phyloP scores from a whole-genome alignment of 2,113 vertebrate genomes.

The Psittacula cyanocephala region DNA sequence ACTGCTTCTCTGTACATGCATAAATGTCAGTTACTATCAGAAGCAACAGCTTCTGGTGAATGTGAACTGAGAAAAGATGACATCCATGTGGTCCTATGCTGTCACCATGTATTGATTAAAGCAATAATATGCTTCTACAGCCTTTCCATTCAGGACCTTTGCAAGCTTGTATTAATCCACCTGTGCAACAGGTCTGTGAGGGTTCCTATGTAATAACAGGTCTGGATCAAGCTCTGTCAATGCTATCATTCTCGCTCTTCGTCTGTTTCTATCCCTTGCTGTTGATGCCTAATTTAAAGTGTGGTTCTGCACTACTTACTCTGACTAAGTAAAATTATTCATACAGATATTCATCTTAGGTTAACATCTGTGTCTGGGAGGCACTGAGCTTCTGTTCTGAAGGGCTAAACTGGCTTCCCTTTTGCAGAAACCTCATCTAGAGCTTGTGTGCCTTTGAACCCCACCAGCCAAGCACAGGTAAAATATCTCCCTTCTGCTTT shows the following conservation, averaged over 20 bases:
- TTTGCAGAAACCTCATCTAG: not conserved
- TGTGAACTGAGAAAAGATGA: not conserved
- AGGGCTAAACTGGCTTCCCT: not conserved
- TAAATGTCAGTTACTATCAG: fast-evolving
- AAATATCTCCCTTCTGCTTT: not conserved
- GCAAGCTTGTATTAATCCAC: not conserved
- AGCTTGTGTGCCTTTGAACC: not conserved
- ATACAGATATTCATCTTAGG: not conserved
- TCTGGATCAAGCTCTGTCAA: not conserved
- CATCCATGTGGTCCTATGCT: not conserved
- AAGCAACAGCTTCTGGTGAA: not conserved
- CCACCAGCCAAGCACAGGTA: not conserved
- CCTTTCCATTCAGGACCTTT: not conserved
- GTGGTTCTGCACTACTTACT: not conserved
- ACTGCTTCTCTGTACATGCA: fast-evolving
- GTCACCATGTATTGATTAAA: not conserved
- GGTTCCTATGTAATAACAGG: not conserved
- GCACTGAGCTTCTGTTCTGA: not conserved
- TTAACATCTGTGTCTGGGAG: not conserved
- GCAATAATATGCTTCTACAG: not conserved
- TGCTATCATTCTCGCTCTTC: fast-evolving
- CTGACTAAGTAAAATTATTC: not conserved
- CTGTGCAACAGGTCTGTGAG: not conserved
- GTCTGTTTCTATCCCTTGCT: not conserved
- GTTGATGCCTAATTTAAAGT: not conserved